phyloP scores from a whole-genome alignment of 1,140 invertebrate species.

The Drosophila arizonae region DNA sequence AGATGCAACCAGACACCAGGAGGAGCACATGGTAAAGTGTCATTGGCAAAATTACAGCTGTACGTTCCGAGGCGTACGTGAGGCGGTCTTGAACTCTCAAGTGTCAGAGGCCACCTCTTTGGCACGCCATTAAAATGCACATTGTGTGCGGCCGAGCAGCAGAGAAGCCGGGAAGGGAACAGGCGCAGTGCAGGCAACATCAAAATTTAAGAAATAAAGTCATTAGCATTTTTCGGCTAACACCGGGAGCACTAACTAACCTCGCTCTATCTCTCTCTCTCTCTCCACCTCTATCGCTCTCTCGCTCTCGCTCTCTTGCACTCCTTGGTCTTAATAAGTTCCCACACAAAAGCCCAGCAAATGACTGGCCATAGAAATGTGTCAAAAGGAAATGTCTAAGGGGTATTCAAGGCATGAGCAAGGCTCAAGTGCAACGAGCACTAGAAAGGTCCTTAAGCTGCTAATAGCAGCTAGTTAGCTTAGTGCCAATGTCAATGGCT shows the following conservation, averaged over 20 bases:
- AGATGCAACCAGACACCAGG: constrained; percentile 46
- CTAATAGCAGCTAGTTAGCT: constrained; percentile 41
- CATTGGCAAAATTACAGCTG: constrained; percentile 49
- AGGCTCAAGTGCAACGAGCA: constrained; percentile 15
- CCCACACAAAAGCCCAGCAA: constrained; percentile 52
- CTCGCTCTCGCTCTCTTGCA: not conserved
- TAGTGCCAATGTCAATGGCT: constrained; percentile 5
- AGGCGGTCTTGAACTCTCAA: constrained; percentile 28
- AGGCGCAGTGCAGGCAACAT: constrained; percentile 25
- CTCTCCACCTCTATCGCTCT: too few species aligned
- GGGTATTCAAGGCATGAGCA: constrained; percentile 16
- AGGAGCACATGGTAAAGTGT: constrained; percentile 46
- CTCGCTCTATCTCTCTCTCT: not conserved
- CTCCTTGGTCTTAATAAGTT: constrained; percentile 58
- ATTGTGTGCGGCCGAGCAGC: constrained; percentile 54
- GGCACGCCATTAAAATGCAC: constrained; percentile 78
- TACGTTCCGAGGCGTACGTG: constrained; percentile 29
- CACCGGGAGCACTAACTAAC: constrained; percentile 40
- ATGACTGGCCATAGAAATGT: constrained; percentile 62
- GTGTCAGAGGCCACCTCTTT: constrained; percentile 34
- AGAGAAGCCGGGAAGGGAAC: not conserved
- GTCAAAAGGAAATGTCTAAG: constrained; percentile 68
- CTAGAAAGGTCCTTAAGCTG: constrained; percentile 15
- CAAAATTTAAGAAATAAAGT: constrained; percentile 77
- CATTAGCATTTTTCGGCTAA: constrained; percentile 79